These are phyloP conservation scores for Ophion ellenae DNA, from an alignment of 2,888 invertebrate genomes.

Conservation along the genomic window DNA sequence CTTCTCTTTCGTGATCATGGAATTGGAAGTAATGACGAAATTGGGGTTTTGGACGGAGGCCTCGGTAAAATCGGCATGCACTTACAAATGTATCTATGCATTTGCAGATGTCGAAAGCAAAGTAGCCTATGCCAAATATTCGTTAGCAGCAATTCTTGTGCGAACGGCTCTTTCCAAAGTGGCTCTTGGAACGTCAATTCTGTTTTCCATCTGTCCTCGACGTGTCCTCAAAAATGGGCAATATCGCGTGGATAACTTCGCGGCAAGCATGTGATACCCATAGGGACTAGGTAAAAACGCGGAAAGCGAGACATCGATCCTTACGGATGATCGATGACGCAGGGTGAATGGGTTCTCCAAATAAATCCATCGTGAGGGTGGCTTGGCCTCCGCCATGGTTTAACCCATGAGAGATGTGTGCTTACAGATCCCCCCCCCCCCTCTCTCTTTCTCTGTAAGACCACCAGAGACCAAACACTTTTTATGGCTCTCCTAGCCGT, in stretches of 20 bases:
- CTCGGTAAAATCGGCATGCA: background rate
- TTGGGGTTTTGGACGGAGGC: background rate
- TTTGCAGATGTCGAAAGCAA: too few species aligned
- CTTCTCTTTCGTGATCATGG: background rate
- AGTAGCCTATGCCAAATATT: background rate
- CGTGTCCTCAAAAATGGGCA: constrained; percentile 8
- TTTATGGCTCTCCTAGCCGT: constrained; percentile 69
- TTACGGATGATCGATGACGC: constrained; percentile 49
- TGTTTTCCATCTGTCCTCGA: constrained; percentile 38
- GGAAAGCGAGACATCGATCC: constrained; percentile 44
- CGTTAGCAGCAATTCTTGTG: background rate
- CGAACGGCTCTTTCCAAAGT: constrained; percentile 11
- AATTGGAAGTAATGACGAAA: constrained; percentile 1
- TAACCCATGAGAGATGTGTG: background rate
- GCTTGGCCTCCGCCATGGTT: constrained; percentile 9
- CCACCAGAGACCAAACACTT: constrained; percentile 73
- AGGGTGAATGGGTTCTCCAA: constrained; percentile 38
- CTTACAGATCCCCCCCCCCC: background rate
- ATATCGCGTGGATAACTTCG: constrained; percentile 7
- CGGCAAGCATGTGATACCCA: background rate
- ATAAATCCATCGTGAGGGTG: constrained; percentile 27
- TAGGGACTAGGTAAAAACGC: background rate
- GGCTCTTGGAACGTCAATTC: constrained; percentile 34
- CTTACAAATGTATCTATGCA: too few species aligned
- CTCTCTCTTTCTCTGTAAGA: background rate